A percentile compares a stretch with the other conserved stretches of the same genome.
Evolutionary conservation across 2,113 vertebrate genomes (phyloP).

Genomic region (Heliornis fulica): DNA sequence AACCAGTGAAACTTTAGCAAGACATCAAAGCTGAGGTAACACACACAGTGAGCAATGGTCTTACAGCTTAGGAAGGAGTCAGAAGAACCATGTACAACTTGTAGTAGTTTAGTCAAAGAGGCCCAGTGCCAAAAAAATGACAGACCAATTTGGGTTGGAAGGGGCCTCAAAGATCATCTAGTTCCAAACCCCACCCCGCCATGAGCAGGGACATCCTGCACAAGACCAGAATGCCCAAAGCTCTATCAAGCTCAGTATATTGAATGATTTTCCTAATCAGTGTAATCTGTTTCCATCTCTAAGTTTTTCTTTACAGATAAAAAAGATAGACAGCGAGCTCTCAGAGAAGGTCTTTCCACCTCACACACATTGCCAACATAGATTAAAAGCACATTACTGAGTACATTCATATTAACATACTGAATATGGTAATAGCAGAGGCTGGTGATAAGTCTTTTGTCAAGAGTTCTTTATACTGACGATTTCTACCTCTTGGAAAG

Average conservation of each 20-base stretch:
- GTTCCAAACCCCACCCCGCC: too few relatives aligned
- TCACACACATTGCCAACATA: not conserved
- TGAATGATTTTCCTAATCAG: not conserved
- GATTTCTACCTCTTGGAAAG: not conserved
- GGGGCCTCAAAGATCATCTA: too few relatives aligned
- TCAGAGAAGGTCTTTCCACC: not conserved
- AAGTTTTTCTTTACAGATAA: not conserved
- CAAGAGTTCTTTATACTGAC: not conserved
- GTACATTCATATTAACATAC: not conserved
- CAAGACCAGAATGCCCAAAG: too few relatives aligned
- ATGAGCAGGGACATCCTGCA: too few relatives aligned
- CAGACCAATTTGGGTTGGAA: too few relatives aligned
- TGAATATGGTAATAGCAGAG: not conserved
- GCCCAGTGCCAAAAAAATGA: not conserved
- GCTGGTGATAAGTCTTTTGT: not conserved
- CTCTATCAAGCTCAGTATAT: too few relatives aligned
- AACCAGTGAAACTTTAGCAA: not conserved
- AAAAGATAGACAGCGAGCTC: not conserved
- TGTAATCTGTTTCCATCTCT: not conserved
- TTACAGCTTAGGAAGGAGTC: not conserved
- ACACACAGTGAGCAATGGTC: rapidly evolving
- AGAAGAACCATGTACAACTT: not conserved
- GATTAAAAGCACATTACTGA: not conserved
- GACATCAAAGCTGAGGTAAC: not conserved
- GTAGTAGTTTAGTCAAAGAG: not conserved